Evolutionary conservation across 2,888 invertebrate species (phyloP), one percentile per base, ranked within the genome.

Genomic region (Zelleria hepariella): DNA sequence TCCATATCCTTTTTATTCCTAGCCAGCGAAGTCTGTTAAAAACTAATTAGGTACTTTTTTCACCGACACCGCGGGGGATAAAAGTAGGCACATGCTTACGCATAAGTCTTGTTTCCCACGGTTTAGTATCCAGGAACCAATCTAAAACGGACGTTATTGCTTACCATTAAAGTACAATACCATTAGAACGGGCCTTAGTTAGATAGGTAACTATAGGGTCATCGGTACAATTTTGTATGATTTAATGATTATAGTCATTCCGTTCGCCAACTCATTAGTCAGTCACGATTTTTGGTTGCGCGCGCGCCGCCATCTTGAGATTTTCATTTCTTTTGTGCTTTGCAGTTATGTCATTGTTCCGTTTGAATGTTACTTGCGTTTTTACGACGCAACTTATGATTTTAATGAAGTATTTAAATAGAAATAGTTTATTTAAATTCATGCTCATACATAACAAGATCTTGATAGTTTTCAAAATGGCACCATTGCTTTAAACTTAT

Each of bases 211-310:
- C 55, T 32, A 55, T 25, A 57, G 57, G 57, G 57, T 47, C 57
- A 57, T 47, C 57, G 57, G 20, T 23, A 21, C n/a, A 55, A 27
- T 55, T 55, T 55, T 15, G 32, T 57, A 57, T 57, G 57, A 47
- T 57, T 57, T 57, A 47, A 57, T 57, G 57, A 57, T 57, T 47
- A 57, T 48, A 47, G 57, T 57, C 57, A 57, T 57, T 57, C 15
- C 24, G 47, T 48, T 57, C 48, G 48, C 48, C 18, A n/a, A 15
- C 61, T 66, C 60, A 69, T 68, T 67, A 68, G 53, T 55, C 49
- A 53, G 58, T 64, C 68, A 69, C 68, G 68, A 62, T 58, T 61
- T 59, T 32, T 2, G 23, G 23, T 51, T 23, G 20, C 21, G 51
- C 51, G 51, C 51, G 21, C 32, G 15, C n/a, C n/a, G n/a, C n/a